Conservation (phyloP, 2,113 vertebrate species). For the Phasianus colchicus region DNA sequence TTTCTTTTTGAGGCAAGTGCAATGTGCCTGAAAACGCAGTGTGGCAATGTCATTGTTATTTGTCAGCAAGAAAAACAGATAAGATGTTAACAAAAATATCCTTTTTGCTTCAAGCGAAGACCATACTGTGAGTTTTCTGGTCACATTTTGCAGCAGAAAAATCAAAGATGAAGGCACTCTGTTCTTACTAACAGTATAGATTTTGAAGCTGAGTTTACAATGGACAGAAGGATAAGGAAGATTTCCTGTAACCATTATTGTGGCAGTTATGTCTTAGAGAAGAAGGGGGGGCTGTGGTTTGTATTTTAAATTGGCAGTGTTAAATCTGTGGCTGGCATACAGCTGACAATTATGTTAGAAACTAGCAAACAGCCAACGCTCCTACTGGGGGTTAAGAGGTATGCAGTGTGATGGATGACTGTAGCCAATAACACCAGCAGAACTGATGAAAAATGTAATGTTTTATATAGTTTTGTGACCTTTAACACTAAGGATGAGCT, state of each 20-base stretch:
- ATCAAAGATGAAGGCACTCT: fast-evolving
- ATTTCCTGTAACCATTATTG: background rate
- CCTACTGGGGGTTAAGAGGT: background rate
- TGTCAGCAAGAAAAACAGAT: background rate
- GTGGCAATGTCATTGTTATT: background rate
- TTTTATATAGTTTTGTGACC: background rate
- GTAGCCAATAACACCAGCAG: background rate
- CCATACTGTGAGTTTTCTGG: background rate
- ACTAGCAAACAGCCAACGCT: background rate
- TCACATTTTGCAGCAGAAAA: background rate
- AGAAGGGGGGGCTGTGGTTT: background rate
- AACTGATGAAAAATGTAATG: background rate
- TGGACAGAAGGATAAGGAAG: background rate
- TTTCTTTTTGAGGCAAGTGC: background rate
- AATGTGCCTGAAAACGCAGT: background rate
- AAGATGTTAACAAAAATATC: background rate
- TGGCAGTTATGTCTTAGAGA: fast-evolving
- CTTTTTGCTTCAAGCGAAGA: background rate
- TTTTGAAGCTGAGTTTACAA: background rate
- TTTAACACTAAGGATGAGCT: background rate
- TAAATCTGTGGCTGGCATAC: background rate
- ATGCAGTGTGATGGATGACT: background rate
- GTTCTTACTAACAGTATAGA: background rate
- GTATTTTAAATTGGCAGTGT: background rate
- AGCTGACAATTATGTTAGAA: background rate